phyloP scores from a whole-genome alignment of 2,888 invertebrate genomes.

The Unio pictorum region DNA sequence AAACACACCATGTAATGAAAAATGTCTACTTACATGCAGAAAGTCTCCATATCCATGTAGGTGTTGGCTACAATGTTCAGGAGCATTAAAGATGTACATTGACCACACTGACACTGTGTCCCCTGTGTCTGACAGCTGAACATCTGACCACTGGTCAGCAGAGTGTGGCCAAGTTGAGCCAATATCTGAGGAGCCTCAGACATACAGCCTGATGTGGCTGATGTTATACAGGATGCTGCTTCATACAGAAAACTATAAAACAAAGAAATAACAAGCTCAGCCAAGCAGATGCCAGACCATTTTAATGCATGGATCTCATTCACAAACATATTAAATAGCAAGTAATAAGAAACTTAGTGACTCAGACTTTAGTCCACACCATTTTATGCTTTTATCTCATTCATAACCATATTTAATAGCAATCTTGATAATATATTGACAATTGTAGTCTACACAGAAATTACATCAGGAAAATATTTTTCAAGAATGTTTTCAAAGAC shows the following conservation, averaged over 20 bases:
- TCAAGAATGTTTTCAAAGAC: too few relatives aligned
- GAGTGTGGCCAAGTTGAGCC: constrained; percentile 13
- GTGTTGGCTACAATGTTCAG: constrained; percentile 16
- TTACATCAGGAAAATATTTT: too few relatives aligned
- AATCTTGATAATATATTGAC: too few relatives aligned
- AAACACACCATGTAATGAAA: too few relatives aligned
- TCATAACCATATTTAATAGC: too few relatives aligned
- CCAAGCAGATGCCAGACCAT: too few relatives aligned
- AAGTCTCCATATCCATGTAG: constrained; percentile 13
- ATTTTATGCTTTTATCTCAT: too few relatives aligned
- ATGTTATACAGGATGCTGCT: constrained; percentile 18
- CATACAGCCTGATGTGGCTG: constrained; percentile 14
- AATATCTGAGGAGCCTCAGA: constrained; percentile 7
- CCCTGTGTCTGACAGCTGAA: constrained; percentile 9
- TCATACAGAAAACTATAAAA: constrained; percentile 20
- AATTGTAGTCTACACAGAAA: too few relatives aligned
- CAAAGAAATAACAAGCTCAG: neutral
- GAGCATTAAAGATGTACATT: constrained; percentile 24
- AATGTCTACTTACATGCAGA: constrained; percentile 18
- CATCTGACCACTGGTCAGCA: constrained; percentile 16
- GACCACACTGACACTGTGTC: constrained; percentile 23
- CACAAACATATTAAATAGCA: too few relatives aligned
- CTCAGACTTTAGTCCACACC: too few relatives aligned
- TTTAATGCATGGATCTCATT: too few relatives aligned
- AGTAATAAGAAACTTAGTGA: too few relatives aligned